Evolutionary conservation across 2,888 invertebrate genomes (phyloP).

Genomic region (Ectobius pallidus): DNA sequence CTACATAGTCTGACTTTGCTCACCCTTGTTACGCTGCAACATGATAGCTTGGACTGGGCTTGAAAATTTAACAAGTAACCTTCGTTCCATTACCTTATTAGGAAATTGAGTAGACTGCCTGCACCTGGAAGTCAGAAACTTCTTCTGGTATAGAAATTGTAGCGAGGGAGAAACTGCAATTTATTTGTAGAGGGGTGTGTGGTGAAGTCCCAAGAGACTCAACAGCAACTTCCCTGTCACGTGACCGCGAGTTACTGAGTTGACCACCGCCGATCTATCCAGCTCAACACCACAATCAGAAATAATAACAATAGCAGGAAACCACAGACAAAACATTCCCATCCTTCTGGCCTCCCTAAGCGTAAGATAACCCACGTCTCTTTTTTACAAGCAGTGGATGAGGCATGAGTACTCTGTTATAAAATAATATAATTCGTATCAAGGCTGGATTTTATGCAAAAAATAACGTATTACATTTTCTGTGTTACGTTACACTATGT

Average conservation of each 20-base stretch:
- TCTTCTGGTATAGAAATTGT: no score
- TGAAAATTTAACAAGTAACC: neutral
- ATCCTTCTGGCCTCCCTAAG: no score
- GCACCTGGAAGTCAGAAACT: neutral
- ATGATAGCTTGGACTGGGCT: neutral
- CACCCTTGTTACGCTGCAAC: neutral
- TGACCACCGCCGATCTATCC: neutral
- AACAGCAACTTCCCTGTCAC: slow-evolving; percentile 25
- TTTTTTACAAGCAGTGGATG: no score
- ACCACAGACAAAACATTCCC: no score
- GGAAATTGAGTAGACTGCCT: neutral
- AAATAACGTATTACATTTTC: no score
- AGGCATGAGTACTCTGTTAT: no score
- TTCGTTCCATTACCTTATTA: slow-evolving; percentile 1
- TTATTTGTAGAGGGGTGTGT: slow-evolving; percentile 31
- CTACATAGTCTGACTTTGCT: neutral
- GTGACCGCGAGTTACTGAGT: slow-evolving; percentile 18
- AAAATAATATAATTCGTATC: no score
- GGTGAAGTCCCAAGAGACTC: neutral
- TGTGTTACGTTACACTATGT: no score
- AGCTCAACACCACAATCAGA: neutral
- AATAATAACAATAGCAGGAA: no score
- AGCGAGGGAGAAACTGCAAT: no score
- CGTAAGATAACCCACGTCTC: no score
- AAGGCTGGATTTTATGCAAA: no score